Base-by-base conservation (phyloP, 2,888 invertebrate genomes). In the Tenthredo mesomela region DNA sequence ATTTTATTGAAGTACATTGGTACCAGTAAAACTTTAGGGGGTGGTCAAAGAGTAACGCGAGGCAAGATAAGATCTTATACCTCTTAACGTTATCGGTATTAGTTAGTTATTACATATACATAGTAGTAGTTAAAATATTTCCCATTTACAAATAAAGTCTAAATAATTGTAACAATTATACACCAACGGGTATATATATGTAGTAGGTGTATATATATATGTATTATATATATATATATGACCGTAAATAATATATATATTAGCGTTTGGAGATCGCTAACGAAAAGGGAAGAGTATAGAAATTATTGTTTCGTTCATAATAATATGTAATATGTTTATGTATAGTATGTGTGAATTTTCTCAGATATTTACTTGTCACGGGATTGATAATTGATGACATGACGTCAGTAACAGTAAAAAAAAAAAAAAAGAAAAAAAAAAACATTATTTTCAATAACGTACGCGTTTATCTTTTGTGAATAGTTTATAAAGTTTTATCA, bases 71-170 rank as follows among this genome's bases (percentile, higher is more conserved):
- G n/a, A 40, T n/a, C 40, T n/a, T 21, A 43, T 21, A 43, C 71
- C 71, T 43, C 21, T 10, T 5, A 73, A 43, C 71, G 37, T 73
- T 18, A 73, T 40, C 61, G 33, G 61, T 82, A 47, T 82, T 47
- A 82, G 50, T 84, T 54, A 65, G 50, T 84, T 54, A 65, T 58
- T 88, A 88, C 89, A 86, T 87, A 88, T 86, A 88, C 86, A 88
- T n/a, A n/a, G n/a, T 75, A 65, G 50, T 84, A 84, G 33, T 78
- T 84, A 65, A 43, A 65, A 84, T 84, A 78, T 65, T 70, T 82
- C 67, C 82, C 65, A 82, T 82, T 82, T 65, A 70, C 82, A 82
- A 82, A 82, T 82, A 82, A 82, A 50, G 65, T 50, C 67, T 67
- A 82, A 82, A 82, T 70, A 82, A 47, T 67, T 82, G 18, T 82